phyloP scores from a whole-genome alignment of 92 coral and sea anemone genomes.

The Muricea muricata region DNA sequence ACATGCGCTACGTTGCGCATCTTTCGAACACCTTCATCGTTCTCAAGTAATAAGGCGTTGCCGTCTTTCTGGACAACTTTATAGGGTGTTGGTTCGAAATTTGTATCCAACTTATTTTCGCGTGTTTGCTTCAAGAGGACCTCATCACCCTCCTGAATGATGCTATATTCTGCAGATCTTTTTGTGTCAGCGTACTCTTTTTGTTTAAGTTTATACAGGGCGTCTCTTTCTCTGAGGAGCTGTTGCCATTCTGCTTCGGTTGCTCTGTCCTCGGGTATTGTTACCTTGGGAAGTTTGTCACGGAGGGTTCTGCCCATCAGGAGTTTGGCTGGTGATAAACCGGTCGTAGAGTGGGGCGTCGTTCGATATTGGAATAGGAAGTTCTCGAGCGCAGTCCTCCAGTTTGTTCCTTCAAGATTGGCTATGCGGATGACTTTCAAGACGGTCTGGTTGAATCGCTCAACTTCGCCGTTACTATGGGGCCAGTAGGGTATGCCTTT shows the following conservation, averaged over 20 bases:
- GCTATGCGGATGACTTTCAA: constrained; percentile 69
- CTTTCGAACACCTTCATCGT: constrained; percentile 53
- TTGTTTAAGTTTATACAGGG: constrained; percentile 51
- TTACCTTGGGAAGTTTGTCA: constrained; percentile 59
- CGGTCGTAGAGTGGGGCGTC: constrained; percentile 70
- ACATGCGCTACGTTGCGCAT: constrained; percentile 76
- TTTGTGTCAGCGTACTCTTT: constrained; percentile 46
- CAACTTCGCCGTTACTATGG: constrained; percentile 74
- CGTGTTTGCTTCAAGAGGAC: constrained; percentile 57
- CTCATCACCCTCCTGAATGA: too few relatives aligned
- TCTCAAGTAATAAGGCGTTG: constrained; percentile 59
- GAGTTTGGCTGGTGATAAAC: constrained; percentile 33
- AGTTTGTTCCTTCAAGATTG: constrained; percentile 57
- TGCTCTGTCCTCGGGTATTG: constrained; percentile 51
- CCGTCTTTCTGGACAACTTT: constrained; percentile 62
- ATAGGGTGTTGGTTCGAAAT: constrained; percentile 60
- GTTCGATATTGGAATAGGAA: constrained; percentile 66
- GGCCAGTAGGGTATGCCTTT: constrained; percentile 77
- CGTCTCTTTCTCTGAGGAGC: constrained; percentile 63
- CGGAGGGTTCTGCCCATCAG: too few relatives aligned
- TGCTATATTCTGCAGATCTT: constrained; percentile 61
- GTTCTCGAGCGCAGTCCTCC: constrained; percentile 62
- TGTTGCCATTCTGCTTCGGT: constrained; percentile 66
- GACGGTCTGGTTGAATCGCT: constrained; percentile 65
- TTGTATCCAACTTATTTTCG: constrained; percentile 57